These are phyloP conservation scores for Cheilosia pagana DNA, from an alignment of 2,888 invertebrate species.

Conservation along the genomic window DNA sequence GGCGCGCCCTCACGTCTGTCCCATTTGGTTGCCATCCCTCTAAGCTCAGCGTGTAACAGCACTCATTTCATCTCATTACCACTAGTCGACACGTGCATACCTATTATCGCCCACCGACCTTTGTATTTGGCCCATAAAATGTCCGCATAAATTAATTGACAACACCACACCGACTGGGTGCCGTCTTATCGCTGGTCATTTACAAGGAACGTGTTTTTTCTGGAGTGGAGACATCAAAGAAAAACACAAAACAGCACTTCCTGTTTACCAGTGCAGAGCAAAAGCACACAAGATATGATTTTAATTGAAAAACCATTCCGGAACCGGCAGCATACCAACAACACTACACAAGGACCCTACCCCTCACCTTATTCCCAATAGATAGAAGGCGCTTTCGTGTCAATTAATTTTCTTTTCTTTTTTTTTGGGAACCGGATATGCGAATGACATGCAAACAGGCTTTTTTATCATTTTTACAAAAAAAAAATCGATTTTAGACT, in stretches of 20 bases:
- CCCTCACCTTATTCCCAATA: not conserved
- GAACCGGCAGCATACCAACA: not conserved
- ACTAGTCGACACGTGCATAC: slow-evolving; percentile 29
- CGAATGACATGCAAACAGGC: slow-evolving; percentile 25
- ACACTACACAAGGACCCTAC: not conserved
- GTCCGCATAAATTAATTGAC: slow-evolving; percentile 55
- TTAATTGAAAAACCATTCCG: slow-evolving; percentile 52
- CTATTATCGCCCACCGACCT: not conserved
- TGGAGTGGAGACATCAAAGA: not conserved
- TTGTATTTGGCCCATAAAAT: slow-evolving; percentile 61
- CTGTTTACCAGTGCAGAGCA: not conserved
- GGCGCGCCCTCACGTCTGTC: slow-evolving; percentile 5
- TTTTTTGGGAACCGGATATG: slow-evolving; percentile 39
- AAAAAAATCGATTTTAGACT: slow-evolving; percentile 21
- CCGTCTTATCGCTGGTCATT: slow-evolving; percentile 28
- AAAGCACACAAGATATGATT: slow-evolving; percentile 45
- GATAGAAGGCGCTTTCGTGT: not conserved
- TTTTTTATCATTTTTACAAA: slow-evolving; percentile 33
- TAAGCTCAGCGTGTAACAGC: slow-evolving; percentile 37
- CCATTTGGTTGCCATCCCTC: slow-evolving; percentile 42
- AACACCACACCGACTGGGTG: not conserved
- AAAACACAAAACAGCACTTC: slow-evolving; percentile 16
- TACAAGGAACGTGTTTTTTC: slow-evolving; percentile 24
- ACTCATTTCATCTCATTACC: slow-evolving; percentile 12
- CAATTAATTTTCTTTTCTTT: slow-evolving; percentile 12